Conservation (phyloP, 2,888 invertebrate species). For the Caenorhabditis imperialis region DNA sequence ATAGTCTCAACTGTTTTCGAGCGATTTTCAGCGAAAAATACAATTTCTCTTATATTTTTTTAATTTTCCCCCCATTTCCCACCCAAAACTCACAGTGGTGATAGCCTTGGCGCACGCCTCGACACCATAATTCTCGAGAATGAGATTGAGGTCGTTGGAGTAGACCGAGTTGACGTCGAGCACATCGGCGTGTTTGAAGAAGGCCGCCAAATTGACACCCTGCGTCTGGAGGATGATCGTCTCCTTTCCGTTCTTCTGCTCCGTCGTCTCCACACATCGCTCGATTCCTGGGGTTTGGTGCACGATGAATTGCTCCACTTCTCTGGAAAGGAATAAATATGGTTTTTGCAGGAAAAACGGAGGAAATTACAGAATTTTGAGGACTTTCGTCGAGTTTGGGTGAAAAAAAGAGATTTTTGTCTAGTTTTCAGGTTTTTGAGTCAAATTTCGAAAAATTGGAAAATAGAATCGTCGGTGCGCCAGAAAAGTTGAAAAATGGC, state of each 20-base stretch:
- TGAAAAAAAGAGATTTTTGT: no score
- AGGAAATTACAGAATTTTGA: background rate
- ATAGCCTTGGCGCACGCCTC: constrained; percentile 94
- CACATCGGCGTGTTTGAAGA: constrained; percentile 87
- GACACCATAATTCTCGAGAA: constrained; percentile 90
- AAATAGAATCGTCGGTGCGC: no score
- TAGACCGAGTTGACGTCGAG: constrained; percentile 84
- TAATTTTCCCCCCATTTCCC: no score
- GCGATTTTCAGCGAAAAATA: no score
- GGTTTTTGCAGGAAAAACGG: no score
- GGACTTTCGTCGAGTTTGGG: no score
- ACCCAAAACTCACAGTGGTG: constrained; percentile 82
- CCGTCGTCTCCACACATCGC: constrained; percentile 87
- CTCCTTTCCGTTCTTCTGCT: constrained; percentile 78
- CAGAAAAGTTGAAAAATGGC: no score
- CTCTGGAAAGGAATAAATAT: constrained; percentile 78
- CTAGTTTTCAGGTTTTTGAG: no score
- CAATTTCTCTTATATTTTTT: no score
- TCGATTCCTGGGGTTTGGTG: constrained; percentile 87
- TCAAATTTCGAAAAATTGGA: no score
- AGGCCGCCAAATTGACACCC: constrained; percentile 91
- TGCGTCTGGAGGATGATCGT: constrained; percentile 87
- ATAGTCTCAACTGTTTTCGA: no score
- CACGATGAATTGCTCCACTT: constrained; percentile 81
- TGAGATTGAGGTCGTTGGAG: constrained; percentile 93